Evolutionary conservation across 1,140 invertebrate genomes (phyloP), one percentile per base, ranked within the genome.

Genomic region (Drosophila setifemur): DNA sequence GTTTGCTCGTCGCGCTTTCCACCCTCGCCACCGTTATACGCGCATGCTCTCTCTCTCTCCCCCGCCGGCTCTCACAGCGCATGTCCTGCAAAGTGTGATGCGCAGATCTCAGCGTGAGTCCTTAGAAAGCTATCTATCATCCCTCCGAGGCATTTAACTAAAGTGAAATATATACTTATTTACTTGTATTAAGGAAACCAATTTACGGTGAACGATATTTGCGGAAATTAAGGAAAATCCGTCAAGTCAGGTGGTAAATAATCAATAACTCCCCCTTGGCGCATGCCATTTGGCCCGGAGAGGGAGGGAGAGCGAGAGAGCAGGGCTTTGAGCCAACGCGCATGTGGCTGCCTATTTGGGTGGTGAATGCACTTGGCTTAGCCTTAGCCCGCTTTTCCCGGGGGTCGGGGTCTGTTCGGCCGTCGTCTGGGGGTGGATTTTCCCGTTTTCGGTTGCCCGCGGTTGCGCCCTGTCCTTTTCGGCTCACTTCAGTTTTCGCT

Each of bases 341-440:
- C 73, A 70, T 75, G 60, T 55, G 70, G 58, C 39, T 69, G 44
- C 73, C 35, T 40, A 75, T 49, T 72, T 85, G 79, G 75, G 79
- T 66, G 81, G 71, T 47, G 67, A 67, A 77, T 85, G 81, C 79
- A 86, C 81, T 85, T 85, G 81, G 79, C 79, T 85, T 85, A 85
- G 81, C 66, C 48, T 19, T 28, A 60, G 52, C 49, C 43, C 52
- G 53, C 29, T 61, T 70, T 70, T 70, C 29, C 52, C 28, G 8
- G 8, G 37, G 26, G 26, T 21, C n/a, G 12, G 40, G 58, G 45
- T 18, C 26, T 31, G 19, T 35, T 16, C n/a, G n/a, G n/a, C 33
- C 48, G 49, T 29, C 31, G 71, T 23, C 73, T 86, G 87, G 40
- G 81, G 81, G 81, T 86, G 72, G 81, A 53, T 81, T 58, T 48